phyloP scores from a whole-genome alignment of 2,113 vertebrate genomes.

The Oryzias melastigma region DNA sequence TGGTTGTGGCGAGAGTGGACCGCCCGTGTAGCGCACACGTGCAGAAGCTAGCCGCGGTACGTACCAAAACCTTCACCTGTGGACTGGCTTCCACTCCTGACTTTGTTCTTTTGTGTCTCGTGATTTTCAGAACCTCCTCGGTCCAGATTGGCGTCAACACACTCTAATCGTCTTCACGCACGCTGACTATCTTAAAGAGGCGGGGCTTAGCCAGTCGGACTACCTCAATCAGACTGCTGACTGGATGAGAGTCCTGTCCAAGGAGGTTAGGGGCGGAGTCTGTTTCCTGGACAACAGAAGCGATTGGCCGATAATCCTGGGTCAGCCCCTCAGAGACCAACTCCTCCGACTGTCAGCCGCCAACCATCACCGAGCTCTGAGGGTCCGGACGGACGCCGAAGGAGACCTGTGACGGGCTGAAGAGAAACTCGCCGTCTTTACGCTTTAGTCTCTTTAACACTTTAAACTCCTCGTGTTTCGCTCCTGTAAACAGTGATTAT shows the following conservation, averaged over 20 bases:
- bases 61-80: background rate
- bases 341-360: conserved; percentile 75
- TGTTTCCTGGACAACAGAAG: conserved; percentile 76
- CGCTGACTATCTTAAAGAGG: conserved; percentile 75
- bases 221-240: conserved; percentile 71
- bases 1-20: conserved; percentile 79
- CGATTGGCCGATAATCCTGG: conserved; percentile 62
- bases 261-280: conserved; percentile 65
- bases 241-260: conserved; percentile 66
- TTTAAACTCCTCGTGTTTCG: too few species aligned
- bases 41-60: conserved; percentile 63
- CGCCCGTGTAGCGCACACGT: conserved; percentile 46
- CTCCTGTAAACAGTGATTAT: too few species aligned
- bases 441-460: too few species aligned
- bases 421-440: too few species aligned
- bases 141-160: conserved; percentile 79
- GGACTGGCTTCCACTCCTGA: background rate
- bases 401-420: too few species aligned
- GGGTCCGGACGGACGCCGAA: background rate
- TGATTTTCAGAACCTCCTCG: conserved; percentile 77
- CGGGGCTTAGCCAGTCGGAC: conserved; percentile 57
- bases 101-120: background rate
- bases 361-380: conserved; percentile 70
- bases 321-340: conserved; percentile 69
- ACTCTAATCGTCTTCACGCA: conserved; percentile 82